Evolutionary conservation across 2,888 invertebrate genomes (phyloP).

Genomic region (Drosophila trichaetosa): DNA sequence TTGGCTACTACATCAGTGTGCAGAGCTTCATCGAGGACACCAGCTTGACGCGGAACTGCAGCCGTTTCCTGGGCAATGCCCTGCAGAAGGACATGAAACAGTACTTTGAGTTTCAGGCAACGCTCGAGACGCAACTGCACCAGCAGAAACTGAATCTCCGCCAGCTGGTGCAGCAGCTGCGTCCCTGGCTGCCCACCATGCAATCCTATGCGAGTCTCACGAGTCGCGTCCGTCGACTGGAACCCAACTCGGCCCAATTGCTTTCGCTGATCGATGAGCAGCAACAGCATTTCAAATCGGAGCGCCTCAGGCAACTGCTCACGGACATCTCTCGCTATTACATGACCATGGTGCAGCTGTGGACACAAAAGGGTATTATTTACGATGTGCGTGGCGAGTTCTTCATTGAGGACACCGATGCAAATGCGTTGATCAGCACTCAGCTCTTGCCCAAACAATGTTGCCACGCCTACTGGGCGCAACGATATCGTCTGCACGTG

Average conservation of each 20-base stretch:
- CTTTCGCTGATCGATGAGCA: constrained; percentile 49
- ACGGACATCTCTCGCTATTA: constrained; percentile 38
- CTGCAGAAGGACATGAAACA: constrained; percentile 38
- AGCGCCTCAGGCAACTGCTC: constrained; percentile 25
- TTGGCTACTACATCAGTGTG: constrained; percentile 58
- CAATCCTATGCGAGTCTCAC: constrained; percentile 43
- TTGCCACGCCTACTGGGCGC: constrained; percentile 56
- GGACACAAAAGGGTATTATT: constrained; percentile 66
- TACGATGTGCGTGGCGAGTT: constrained; percentile 59
- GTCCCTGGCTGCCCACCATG: constrained; percentile 58
- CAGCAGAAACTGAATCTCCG: constrained; percentile 44
- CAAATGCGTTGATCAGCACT: constrained; percentile 45
- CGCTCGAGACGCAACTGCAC: constrained; percentile 51
- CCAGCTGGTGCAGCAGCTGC: constrained; percentile 51
- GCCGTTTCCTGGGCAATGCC: constrained; percentile 36
- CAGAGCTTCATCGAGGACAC: constrained; percentile 64
- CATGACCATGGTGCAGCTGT: constrained; percentile 67
- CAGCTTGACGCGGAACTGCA: constrained; percentile 36
- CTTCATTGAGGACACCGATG: constrained; percentile 57
- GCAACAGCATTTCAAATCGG: constrained; percentile 31
- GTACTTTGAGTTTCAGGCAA: constrained; percentile 53
- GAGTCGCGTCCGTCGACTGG: constrained; percentile 22
- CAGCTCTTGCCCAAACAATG: constrained; percentile 56
- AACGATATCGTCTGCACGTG: constrained; percentile 44
- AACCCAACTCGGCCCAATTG: constrained; percentile 44